These are phyloP conservation scores for Pithys albifrons DNA, from an alignment of 2,113 vertebrate species.

Conservation along the genomic window DNA sequence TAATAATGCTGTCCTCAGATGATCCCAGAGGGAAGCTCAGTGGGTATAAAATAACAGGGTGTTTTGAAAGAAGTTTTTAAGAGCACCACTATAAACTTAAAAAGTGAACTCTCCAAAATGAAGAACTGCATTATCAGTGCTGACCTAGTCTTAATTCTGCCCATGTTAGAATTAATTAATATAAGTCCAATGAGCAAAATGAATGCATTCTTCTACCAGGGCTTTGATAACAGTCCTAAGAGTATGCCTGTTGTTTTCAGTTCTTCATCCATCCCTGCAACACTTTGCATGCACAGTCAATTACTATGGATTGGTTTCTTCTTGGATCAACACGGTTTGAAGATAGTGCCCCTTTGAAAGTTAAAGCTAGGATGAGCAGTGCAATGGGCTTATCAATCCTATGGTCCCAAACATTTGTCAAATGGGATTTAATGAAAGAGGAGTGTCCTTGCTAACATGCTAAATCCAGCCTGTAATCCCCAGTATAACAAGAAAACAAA, in stretches of 20 bases:
- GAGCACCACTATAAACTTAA: not conserved
- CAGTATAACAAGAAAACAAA: conserved; percentile 68
- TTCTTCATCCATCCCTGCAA: not conserved
- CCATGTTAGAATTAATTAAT: not conserved
- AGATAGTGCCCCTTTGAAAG: not conserved
- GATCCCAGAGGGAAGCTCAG: not conserved
- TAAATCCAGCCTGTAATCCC: conserved; percentile 66
- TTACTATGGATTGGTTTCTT: not conserved
- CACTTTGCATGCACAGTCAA: not conserved
- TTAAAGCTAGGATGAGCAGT: conserved; percentile 8
- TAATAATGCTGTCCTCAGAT: conserved; percentile 13
- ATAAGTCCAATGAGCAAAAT: not conserved
- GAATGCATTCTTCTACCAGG: not conserved
- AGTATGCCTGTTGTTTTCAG: not conserved
- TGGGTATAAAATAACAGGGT: not conserved
- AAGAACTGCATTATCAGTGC: not conserved
- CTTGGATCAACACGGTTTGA: not conserved
- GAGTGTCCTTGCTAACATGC: conserved; percentile 43
- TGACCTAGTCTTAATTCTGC: not conserved
- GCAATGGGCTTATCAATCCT: conserved; percentile 15
- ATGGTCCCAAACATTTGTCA: conserved; percentile 51
- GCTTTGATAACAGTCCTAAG: not conserved
- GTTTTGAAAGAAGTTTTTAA: not conserved
- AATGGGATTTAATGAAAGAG: conserved; percentile 67
- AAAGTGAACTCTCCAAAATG: not conserved